Conservation (phyloP, 2,113 vertebrate genomes). For the Phyllopteryx taeniolatus region DNA sequence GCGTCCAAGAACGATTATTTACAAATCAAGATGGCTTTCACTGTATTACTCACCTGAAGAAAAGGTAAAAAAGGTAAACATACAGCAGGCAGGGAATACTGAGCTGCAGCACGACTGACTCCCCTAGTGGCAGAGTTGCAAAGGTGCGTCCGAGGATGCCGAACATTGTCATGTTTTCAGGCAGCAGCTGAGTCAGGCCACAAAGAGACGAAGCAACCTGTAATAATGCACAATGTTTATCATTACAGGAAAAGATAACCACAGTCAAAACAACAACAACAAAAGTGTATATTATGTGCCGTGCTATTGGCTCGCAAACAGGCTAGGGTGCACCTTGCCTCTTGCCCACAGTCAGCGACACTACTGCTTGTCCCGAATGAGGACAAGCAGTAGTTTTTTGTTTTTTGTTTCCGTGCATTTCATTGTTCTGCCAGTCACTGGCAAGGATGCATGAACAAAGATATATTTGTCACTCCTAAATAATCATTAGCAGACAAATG, state of each 20-base stretch:
- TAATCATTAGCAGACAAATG: too few relatives aligned
- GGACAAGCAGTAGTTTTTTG: too few relatives aligned
- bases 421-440: too few relatives aligned
- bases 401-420: too few relatives aligned
- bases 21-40: neutral
- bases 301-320: neutral
- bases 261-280: neutral
- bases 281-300: too few relatives aligned
- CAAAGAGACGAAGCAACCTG: conserved; percentile 79
- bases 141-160: conserved; percentile 81
- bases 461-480: too few relatives aligned
- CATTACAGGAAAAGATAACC: neutral
- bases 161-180: conserved; percentile 68
- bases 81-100: conserved; percentile 90
- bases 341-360: too few relatives aligned
- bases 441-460: too few relatives aligned
- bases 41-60: conserved; percentile 76
- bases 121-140: conserved; percentile 78
- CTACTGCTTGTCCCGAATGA: too few relatives aligned
- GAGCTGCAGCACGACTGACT: conserved; percentile 79
- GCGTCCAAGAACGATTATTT: neutral
- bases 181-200: conserved; percentile 78
- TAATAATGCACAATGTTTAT: neutral
- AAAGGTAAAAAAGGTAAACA: conserved; percentile 86
- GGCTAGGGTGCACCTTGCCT: too few relatives aligned